Conservation (phyloP, 2,888 invertebrate genomes). For the Drosophila imparisetae region DNA sequence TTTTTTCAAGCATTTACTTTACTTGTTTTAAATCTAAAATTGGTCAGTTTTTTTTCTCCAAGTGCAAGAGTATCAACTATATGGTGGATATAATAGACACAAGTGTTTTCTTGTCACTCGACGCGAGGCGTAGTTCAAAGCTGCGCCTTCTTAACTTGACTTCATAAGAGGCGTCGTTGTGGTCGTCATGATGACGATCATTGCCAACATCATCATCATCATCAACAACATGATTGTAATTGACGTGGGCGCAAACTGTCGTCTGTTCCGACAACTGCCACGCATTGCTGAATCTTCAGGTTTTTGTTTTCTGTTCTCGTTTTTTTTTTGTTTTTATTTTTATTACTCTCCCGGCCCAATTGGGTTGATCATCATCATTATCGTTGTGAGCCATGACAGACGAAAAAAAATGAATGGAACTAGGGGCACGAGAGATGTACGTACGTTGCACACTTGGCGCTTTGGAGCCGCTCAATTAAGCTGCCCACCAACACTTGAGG, state of each 20-base stretch:
- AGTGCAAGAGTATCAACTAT: constrained; percentile 2
- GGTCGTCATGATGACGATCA: not conserved
- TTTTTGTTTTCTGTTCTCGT: constrained; percentile 26
- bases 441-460: constrained; percentile 55
- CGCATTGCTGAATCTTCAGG: constrained; percentile 72
- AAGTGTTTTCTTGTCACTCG: constrained; percentile 71
- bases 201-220: constrained; percentile 4
- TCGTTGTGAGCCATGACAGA: constrained; percentile 59
- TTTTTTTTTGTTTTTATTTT: constrained; percentile 28
- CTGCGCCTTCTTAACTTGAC: constrained; percentile 57
- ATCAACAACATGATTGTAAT: constrained; percentile 28
- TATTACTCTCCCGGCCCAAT: constrained; percentile 40
- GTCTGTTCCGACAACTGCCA: constrained; percentile 58
- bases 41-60: not conserved
- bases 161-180: constrained; percentile 7
- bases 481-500: constrained; percentile 64
- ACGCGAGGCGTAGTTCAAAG: constrained; percentile 57
- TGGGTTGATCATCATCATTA: constrained; percentile 56
- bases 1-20: not conserved
- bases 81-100: constrained; percentile 36
- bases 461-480: constrained; percentile 73
- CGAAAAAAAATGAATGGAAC: constrained; percentile 27
- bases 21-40: not conserved
- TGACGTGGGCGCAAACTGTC: constrained; percentile 70
- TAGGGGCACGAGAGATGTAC: constrained; percentile 35